Evolutionary conservation across 2,113 vertebrate genomes (phyloP), one percentile per base, ranked within the genome.

Genomic region (Myiozetetes cayanensis): DNA sequence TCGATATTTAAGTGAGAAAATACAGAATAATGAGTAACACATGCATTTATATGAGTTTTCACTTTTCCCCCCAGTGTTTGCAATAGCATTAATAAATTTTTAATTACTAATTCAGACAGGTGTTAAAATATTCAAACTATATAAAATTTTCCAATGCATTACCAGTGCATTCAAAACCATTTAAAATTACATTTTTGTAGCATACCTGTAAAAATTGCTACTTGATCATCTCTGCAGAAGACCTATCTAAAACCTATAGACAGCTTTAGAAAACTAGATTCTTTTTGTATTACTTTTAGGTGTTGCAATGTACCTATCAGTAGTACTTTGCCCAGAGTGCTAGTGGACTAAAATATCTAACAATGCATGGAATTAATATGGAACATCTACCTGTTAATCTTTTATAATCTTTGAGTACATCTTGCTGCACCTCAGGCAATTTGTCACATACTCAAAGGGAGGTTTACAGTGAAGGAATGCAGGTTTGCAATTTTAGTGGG

Each of bases 61-160:
- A 37, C 12, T 70, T 90, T 50, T 19, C 5, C 0, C 6, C 2
- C 8, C 11, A 39, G 22, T 68, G 33, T 82, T 95, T 89, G n/a
- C 43, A 87, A 55, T 50, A 58, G 4, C 28, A 93, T 87, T 79
- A 79, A 85, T 65, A 23, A 91, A 47, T 83, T 85, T 89, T 87
- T 58, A 85, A 85, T 87, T 93, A 90, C 11, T 2, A 91, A 90
- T 82, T 85, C 41, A 35, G 55, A 39, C 6, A 80, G n/a, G 9
- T 58, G 19, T 55, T 83, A 78, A 85, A 92, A 85, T 96, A 93
- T 50, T 91, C 87, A 62, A 65, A 73, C 53, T 58, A 10, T 46
- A 82, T 61, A 65, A 68, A 84, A 66, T 94, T 85, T 94, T 94
- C 85, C 71, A 87, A 2, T 83, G 44, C 21, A 85, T 83, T 96